Base-by-base conservation (phyloP, 2,888 invertebrate species). In the Druceiella hillmani region DNA sequence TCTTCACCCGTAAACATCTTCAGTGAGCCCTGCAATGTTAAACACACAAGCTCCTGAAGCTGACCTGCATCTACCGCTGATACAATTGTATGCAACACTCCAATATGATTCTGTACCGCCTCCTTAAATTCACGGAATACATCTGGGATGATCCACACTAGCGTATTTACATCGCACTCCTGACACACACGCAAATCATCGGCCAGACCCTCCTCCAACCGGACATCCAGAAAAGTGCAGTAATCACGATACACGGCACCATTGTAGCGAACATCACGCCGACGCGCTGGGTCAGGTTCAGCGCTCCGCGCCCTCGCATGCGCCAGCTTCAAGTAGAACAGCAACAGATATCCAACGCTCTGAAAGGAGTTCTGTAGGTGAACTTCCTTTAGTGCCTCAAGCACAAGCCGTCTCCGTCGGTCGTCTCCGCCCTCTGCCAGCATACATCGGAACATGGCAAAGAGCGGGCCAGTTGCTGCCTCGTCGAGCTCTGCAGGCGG, bases 111-210 rank as follows among this genome's bases (percentile, higher is more conserved):
- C 47, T 91, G 78, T 27, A 88, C 84, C 55, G 85, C 83, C 51
- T 83, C 83, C 56, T 89, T 86, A 62, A 92, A 95, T 64, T 88
- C 90, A 56, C 84, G 80, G 64, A 90, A 97, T 43, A 95, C 77
- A 60, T 93, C 93, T 33, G 95, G 93, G 59, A 97, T 79, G 52
- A 98, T 74, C 81, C 88, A 95, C 56, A 91, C 85, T 62, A 95
- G 81, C 60, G 95, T 76, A 55, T 84, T 78, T 33, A 89, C 81
- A 67, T 93, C 93, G 59, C 85, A 86, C 59, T 90, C 84, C 61
- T 93, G 92, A 59, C 94, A 89, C 45, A 83, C 75, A 75, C 82
- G 83, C 50, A 95, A 76, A 68, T 97, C 95, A 45, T 82, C 77
- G 34, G 85, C 77, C 54, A 93, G 72, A 64, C 81, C 80, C 40